phyloP scores from a whole-genome alignment of 92 coral and sea anemone species.

The Muricea muricata region DNA sequence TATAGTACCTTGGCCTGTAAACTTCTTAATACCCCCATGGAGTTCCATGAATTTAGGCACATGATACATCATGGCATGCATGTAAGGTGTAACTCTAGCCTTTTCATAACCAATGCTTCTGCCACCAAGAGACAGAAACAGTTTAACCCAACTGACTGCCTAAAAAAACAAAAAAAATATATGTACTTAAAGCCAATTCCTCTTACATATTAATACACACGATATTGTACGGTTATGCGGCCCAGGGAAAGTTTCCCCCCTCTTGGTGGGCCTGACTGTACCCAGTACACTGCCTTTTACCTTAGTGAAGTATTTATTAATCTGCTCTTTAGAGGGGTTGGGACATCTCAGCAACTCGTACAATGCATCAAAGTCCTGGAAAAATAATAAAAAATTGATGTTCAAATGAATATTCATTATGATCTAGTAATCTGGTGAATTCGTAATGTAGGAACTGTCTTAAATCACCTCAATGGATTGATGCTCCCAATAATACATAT shows the following conservation, averaged over 20 bases:
- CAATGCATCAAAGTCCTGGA: neutral
- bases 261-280: too few relatives aligned
- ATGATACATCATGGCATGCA: neutral
- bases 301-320: neutral
- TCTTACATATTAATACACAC: too few relatives aligned
- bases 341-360: neutral
- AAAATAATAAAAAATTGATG: neutral
- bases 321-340: neutral
- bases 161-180: too few relatives aligned
- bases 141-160: neutral
- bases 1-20: too few relatives aligned
- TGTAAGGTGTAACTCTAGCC: neutral
- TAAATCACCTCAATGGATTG: neutral
- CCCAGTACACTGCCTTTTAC: neutral
- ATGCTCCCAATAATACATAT: neutral
- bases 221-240: too few relatives aligned
- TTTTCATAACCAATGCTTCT: neutral
- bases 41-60: neutral
- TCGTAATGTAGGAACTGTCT: neutral
- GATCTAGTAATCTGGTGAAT: neutral
- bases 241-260: too few relatives aligned
- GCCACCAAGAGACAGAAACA: neutral
- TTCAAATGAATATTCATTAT: neutral
- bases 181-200: too few relatives aligned
- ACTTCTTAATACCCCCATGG: too few relatives aligned